phyloP scores from a whole-genome alignment of 2,797 vertebrate genomes.

The Urocyon cinereoargenteus region DNA sequence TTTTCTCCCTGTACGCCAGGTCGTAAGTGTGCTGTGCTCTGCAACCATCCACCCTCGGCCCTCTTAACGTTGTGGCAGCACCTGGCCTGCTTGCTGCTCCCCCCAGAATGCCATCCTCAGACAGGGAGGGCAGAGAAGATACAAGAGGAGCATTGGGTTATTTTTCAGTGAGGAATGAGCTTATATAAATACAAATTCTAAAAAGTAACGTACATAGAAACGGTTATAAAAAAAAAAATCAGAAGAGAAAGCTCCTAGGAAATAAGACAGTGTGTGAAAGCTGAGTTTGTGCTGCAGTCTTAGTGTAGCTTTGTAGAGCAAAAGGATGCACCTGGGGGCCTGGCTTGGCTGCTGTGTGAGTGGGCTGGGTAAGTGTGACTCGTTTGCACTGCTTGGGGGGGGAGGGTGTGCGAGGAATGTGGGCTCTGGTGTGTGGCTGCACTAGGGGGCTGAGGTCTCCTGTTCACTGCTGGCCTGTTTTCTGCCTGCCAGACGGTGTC shows the following conservation, averaged over 20 bases:
- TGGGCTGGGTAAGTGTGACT: not conserved
- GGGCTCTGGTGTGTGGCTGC: not conserved
- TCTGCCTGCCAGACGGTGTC: conserved; percentile 41
- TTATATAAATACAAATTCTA: not conserved
- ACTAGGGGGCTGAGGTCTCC: not conserved
- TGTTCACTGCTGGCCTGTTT: conserved; percentile 57
- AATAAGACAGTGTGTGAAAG: not conserved
- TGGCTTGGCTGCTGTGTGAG: not conserved
- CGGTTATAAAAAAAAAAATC: not conserved
- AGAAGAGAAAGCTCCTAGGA: not conserved
- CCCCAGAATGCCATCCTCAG: too few relatives aligned
- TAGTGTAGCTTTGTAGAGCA: not conserved
- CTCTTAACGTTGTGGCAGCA: fast-evolving
- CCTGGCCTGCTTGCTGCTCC: not conserved
- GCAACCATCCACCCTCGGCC: fast-evolving
- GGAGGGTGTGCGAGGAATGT: too few relatives aligned
- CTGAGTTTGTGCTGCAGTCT: fast-evolving
- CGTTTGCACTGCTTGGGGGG: fast-evolving
- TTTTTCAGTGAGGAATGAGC: not conserved
- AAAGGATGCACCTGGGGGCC: not conserved
- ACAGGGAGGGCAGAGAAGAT: not conserved
- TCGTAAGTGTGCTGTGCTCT: fast-evolving
- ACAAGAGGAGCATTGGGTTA: not conserved
- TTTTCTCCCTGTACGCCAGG: not conserved
- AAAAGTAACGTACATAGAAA: not conserved